Evolutionary conservation across 2,113 vertebrate genomes (phyloP).

Genomic region (Scopus umbretta): DNA sequence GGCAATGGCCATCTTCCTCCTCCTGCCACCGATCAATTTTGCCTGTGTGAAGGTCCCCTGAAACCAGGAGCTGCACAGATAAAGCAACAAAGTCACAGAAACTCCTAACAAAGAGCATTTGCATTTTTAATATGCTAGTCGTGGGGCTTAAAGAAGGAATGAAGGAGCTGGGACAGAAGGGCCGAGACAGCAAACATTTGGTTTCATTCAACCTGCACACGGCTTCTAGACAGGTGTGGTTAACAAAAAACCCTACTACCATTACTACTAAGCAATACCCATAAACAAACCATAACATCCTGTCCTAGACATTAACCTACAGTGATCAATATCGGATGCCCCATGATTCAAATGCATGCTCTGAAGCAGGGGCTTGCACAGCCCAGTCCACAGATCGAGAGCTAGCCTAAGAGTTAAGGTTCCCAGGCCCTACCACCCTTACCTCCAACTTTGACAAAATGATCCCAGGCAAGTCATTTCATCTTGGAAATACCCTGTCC

Average conservation of each 20-base stretch:
- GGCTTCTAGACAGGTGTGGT: background rate
- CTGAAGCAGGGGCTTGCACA: background rate
- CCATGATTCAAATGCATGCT: accelerated
- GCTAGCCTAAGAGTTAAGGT: no score
- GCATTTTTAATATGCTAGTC: background rate
- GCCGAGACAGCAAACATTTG: background rate
- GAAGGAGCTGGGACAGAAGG: background rate
- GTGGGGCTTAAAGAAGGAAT: background rate
- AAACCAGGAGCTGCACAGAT: slow-evolving; percentile 43
- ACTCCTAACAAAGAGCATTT: background rate
- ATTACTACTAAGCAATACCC: background rate
- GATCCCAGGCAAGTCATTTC: background rate
- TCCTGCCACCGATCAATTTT: slow-evolving; percentile 57
- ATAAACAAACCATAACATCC: slow-evolving; percentile 2
- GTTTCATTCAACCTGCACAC: background rate
- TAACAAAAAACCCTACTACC: background rate
- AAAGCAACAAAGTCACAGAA: slow-evolving; percentile 21
- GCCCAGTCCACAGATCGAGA: background rate
- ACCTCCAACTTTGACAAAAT: background rate
- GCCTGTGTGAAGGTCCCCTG: slow-evolving; percentile 43
- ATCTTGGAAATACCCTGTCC: background rate
- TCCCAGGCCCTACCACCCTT: background rate
- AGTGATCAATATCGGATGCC: background rate
- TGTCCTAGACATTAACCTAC: background rate
- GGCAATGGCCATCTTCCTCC: slow-evolving; percentile 62